Conservation (phyloP, 2,113 vertebrate genomes). For the Pedionomus torquatus region DNA sequence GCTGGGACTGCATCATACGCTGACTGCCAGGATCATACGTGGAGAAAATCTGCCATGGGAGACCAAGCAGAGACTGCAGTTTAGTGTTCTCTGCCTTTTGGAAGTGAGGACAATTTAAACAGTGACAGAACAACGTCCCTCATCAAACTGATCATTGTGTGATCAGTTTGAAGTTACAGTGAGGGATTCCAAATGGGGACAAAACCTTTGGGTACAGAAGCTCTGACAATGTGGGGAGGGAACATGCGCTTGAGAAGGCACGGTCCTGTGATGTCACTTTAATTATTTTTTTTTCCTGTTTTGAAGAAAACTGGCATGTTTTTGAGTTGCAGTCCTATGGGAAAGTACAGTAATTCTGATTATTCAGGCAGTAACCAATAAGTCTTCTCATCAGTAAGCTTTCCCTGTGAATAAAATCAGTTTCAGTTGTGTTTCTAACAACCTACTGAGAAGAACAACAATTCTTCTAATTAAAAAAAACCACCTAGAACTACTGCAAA, state of each 20-base stretch:
- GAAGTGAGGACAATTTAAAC: background rate
- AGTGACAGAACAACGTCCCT: background rate
- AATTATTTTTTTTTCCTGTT: rapidly evolving
- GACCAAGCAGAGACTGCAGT: background rate
- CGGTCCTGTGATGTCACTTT: background rate
- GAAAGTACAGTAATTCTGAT: background rate
- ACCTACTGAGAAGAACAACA: background rate
- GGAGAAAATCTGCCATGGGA: background rate
- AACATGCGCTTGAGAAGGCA: rapidly evolving
- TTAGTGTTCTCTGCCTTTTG: background rate
- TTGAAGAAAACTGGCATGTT: background rate
- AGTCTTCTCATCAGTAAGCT: background rate
- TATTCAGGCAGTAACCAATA: background rate
- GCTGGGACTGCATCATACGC: rapidly evolving
- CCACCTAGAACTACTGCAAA: background rate
- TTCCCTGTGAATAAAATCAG: background rate
- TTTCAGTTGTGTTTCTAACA: background rate
- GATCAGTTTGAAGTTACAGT: background rate
- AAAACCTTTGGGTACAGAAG: background rate
- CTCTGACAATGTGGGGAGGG: background rate
- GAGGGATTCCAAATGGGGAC: background rate
- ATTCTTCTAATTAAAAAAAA: background rate
- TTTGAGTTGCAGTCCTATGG: background rate
- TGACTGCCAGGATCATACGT: rapidly evolving
- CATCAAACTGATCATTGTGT: background rate